phyloP scores from a whole-genome alignment of 2,888 invertebrate genomes.

The Kuschelorhynchus macadamiae region DNA sequence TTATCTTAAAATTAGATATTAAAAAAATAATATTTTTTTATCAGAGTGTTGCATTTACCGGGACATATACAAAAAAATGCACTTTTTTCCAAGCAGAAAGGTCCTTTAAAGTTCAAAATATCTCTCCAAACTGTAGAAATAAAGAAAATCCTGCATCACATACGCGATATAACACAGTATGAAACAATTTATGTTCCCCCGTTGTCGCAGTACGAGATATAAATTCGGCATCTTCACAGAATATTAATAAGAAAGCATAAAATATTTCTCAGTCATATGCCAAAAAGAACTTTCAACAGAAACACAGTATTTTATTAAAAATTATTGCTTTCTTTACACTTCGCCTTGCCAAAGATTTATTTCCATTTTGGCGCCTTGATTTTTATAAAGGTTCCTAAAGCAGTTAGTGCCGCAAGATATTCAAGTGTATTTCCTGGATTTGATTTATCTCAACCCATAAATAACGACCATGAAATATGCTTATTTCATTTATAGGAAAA shows the following conservation, averaged over 20 bases:
- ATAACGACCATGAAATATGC: slow-evolving; percentile 32
- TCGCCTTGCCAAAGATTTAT: slow-evolving; percentile 47
- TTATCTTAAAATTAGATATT: no score
- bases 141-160: background rate
- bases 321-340: slow-evolving; percentile 50
- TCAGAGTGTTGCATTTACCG: no score
- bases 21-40: no score
- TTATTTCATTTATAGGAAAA: slow-evolving; percentile 32
- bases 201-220: slow-evolving; percentile 29
- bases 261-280: slow-evolving; percentile 27
- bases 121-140: no score
- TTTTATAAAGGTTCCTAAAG: slow-evolving; percentile 43
- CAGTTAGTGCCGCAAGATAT: slow-evolving; percentile 39
- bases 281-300: slow-evolving; percentile 35
- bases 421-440: slow-evolving; percentile 25
- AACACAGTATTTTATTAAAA: slow-evolving; percentile 47
- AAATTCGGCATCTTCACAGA: slow-evolving; percentile 35
- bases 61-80: no score
- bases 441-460: slow-evolving; percentile 27
- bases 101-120: no score
- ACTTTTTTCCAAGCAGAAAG: no score
- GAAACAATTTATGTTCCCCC: slow-evolving; percentile 4
- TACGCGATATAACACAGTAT: background rate
- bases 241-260: slow-evolving; percentile 44
- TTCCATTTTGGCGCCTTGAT: slow-evolving; percentile 44